A percentile compares a stretch with the other conserved stretches of the same genome.
Conservation (phyloP, 2,888 invertebrate genomes). For the Tenthredo amoena region DNA sequence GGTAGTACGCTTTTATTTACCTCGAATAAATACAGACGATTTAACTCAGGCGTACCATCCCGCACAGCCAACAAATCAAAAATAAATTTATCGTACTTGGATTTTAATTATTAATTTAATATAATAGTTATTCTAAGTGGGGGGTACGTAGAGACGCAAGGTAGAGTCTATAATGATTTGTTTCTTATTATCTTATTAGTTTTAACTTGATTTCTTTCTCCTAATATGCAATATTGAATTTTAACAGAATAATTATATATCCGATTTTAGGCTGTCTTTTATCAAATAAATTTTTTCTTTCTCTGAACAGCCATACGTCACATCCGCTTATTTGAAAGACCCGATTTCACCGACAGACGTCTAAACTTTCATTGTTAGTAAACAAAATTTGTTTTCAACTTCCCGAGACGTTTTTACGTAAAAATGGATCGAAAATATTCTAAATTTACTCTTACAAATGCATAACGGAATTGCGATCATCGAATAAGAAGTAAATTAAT, state of each 20-base stretch:
- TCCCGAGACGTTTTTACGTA: background rate
- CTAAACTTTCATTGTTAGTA: background rate
- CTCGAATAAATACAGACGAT: constrained; percentile 23
- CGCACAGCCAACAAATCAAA: background rate
- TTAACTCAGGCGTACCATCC: constrained; percentile 42
- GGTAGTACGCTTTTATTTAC: constrained; percentile 35
- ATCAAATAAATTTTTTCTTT: background rate
- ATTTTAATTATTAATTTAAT: constrained; percentile 37
- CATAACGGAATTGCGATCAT: background rate
- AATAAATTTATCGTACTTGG: constrained; percentile 10
- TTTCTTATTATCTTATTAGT: background rate
- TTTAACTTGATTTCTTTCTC: background rate
- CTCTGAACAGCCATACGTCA: background rate
- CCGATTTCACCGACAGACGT: background rate
- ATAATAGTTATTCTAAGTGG: background rate
- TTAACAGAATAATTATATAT: background rate
- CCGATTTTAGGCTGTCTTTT: background rate
- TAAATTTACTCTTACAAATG: background rate
- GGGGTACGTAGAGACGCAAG: constrained; percentile 33
- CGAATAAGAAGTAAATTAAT: background rate
- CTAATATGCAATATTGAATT: background rate
- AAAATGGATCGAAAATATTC: background rate
- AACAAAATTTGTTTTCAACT: background rate
- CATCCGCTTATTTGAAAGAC: constrained; percentile 31
- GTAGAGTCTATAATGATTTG: background rate